Evolutionary conservation across 2,113 vertebrate genomes (phyloP).

Genomic region (Elephas maximus): DNA sequence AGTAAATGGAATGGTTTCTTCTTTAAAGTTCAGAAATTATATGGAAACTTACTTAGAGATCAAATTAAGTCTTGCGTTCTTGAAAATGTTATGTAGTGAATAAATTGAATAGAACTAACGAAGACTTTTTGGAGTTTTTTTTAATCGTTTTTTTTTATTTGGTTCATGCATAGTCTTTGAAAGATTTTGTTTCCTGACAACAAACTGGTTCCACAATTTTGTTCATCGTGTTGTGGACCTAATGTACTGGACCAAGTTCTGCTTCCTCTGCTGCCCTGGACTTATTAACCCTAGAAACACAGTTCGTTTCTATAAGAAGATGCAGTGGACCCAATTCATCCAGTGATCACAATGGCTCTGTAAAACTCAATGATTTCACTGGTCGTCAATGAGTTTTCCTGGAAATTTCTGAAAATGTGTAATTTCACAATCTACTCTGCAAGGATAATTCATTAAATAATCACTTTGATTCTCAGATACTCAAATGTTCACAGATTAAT

Average conservation of each 20-base stretch:
- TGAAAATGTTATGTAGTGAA: conserved; percentile 52
- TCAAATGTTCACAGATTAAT: not conserved
- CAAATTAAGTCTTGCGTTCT: conserved; percentile 64
- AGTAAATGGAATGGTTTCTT: conserved; percentile 47
- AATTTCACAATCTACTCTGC: conserved; percentile 8
- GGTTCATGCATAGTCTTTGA: conserved; percentile 3
- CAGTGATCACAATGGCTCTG: not conserved
- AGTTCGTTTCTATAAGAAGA: not conserved
- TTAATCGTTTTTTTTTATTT: conserved; percentile 23
- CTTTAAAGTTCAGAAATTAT: conserved; percentile 63
- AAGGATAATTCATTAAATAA: not conserved
- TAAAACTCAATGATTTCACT: not conserved
- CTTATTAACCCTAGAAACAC: not conserved
- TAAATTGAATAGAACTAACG: conserved; percentile 55
- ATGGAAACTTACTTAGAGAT: conserved; percentile 59
- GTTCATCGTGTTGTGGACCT: conserved; percentile 30
- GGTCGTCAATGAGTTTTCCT: not conserved
- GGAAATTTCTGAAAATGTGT: not conserved
- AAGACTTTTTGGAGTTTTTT: not conserved
- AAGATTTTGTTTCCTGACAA: conserved; percentile 44
- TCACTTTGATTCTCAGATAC: conserved; percentile 34
- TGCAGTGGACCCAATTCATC: not conserved
- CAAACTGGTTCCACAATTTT: conserved; percentile 59
- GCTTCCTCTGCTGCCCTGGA: not conserved
- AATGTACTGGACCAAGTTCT: conserved; percentile 24